phyloP scores from a whole-genome alignment of 1,140 invertebrate genomes.

The Semibalanus balanoides region DNA sequence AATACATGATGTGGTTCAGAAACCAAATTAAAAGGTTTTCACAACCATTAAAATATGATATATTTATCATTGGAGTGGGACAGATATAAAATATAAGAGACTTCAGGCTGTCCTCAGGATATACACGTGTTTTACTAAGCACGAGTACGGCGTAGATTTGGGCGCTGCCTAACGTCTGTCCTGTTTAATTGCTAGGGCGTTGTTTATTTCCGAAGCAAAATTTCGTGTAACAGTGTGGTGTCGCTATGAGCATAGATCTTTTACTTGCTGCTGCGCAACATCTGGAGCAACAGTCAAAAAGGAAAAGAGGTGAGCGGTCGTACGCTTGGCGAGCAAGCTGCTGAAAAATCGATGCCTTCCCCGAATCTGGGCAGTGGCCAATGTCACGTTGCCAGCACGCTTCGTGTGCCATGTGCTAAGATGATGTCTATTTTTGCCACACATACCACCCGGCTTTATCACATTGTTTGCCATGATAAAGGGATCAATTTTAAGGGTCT shows the following conservation, averaged over 20 bases:
- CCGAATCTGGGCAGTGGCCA: not conserved
- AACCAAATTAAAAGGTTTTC: no score
- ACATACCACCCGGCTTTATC: no score
- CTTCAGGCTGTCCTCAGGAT: not conserved
- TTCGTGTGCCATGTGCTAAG: no score
- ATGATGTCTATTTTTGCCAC: no score
- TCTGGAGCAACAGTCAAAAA: not conserved
- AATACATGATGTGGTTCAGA: no score
- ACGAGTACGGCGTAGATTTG: not conserved
- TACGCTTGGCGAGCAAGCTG: not conserved
- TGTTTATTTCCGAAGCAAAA: not conserved
- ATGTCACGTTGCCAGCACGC: no score
- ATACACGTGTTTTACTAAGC: constrained; percentile 2
- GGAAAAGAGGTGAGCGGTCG: not conserved
- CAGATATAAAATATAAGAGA: no score
- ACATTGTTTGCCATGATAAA: no score
- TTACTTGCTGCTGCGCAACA: not conserved
- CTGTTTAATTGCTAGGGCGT: no score
- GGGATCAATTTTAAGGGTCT: no score
- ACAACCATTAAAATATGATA: no score
- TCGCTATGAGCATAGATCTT: not conserved
- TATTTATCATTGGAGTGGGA: no score
- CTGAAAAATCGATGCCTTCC: not conserved
- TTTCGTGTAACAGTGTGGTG: not conserved
- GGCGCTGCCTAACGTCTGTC: not conserved